A percentile compares a stretch with the other conserved stretches of the same genome.
phyloP scores from a whole-genome alignment of 2,113 vertebrate species.

The Cinclus cinclus region DNA sequence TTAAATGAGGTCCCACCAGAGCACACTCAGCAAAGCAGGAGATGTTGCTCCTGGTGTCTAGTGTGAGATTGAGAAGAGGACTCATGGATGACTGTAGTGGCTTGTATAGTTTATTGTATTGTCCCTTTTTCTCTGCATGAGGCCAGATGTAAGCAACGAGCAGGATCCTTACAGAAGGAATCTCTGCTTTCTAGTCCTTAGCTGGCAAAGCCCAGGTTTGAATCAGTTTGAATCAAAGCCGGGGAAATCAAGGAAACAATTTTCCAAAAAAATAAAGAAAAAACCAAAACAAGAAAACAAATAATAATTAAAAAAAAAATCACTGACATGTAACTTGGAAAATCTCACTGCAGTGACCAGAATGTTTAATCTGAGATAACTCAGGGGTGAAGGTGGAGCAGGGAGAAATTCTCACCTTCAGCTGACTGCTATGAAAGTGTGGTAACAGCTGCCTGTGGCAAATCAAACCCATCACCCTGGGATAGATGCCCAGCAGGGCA shows the following conservation, averaged over 20 bases:
- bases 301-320: background rate
- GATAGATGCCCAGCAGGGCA: rapidly evolving
- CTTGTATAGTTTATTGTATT: background rate
- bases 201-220: background rate
- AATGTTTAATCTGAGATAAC: background rate
- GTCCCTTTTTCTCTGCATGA: background rate
- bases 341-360: background rate
- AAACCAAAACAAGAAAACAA: background rate
- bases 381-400: background rate
- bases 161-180: background rate
- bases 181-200: background rate
- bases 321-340: background rate
- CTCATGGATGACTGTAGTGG: background rate
- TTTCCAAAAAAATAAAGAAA: background rate
- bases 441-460: rapidly evolving
- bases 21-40: background rate
- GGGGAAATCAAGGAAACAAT: background rate
- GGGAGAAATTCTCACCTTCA: background rate
- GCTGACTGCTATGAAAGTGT: background rate
- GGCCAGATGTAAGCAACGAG: background rate
- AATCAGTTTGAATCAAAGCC: background rate
- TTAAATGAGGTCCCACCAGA: background rate
- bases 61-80: background rate
- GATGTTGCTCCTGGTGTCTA: background rate
- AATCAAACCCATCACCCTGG: rapidly evolving